phyloP scores from a whole-genome alignment of 2,113 vertebrate species.

The Haemorhous mexicanus region DNA sequence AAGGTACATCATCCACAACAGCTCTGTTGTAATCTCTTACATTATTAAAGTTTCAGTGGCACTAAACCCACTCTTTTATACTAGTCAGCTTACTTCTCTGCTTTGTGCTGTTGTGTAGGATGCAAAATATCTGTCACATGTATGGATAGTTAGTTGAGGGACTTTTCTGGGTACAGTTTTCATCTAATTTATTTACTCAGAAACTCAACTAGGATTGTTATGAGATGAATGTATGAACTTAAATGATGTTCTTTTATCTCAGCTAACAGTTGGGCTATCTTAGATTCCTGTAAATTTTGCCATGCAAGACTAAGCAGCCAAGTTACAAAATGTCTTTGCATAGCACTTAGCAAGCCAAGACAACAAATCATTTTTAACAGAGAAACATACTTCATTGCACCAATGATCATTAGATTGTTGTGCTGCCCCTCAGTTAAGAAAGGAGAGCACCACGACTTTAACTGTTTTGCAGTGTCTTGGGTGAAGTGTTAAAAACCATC shows the following conservation, averaged over 20 bases:
- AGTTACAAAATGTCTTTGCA: not conserved
- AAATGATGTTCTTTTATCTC: not conserved
- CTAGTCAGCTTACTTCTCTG: not conserved
- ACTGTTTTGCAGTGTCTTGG: not conserved
- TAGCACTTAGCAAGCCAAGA: not conserved
- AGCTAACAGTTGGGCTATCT: not conserved
- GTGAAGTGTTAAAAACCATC: not conserved
- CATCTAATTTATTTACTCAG: not conserved
- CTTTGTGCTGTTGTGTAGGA: not conserved
- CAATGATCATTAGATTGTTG: not conserved
- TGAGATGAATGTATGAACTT: not conserved
- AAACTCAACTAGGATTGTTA: not conserved
- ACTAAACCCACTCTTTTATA: not conserved
- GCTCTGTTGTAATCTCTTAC: not conserved
- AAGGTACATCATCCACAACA: not conserved
- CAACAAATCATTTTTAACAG: not conserved
- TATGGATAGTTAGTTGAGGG: rapidly evolving
- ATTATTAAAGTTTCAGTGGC: not conserved
- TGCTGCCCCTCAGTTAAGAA: not conserved
- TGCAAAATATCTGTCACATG: not conserved
- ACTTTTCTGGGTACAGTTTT: not conserved
- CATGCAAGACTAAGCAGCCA: not conserved
- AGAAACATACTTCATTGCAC: not conserved
- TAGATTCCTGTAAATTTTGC: not conserved
- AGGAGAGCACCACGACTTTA: not conserved